phyloP scores from a whole-genome alignment of 2,797 vertebrate species.

The Pseudochromis fuscus region DNA sequence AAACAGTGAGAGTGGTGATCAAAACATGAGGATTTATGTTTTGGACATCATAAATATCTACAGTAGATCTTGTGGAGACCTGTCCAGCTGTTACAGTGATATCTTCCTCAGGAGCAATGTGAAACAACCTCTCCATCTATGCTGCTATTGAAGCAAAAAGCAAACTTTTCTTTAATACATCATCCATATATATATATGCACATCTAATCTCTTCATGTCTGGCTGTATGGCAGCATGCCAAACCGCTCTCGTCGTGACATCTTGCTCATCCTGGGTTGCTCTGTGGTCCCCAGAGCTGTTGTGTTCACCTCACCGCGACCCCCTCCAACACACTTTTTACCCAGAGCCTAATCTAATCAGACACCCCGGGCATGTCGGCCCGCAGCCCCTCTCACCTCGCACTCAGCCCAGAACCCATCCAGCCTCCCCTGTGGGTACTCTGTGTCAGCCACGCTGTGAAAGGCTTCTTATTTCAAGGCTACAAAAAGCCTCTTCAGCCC shows the following conservation, averaged over 20 bases:
- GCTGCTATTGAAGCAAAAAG: neutral
- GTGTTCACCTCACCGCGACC: constrained; percentile 60
- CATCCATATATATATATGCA: no score
- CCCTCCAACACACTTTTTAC: constrained; percentile 32
- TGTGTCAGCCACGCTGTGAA: constrained; percentile 48
- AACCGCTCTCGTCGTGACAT: constrained; percentile 1
- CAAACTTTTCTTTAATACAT: neutral
- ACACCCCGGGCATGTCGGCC: constrained; percentile 58
- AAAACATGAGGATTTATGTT: neutral
- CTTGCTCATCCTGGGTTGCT: constrained; percentile 5
- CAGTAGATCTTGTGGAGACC: constrained; percentile 2
- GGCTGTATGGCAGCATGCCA: constrained; percentile 4
- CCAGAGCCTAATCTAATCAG: constrained; percentile 66
- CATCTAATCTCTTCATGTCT: constrained; percentile 11
- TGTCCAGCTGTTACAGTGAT: neutral
- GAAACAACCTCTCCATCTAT: neutral
- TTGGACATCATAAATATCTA: neutral
- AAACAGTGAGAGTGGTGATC: neutral
- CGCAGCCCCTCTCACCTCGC: constrained; percentile 53
- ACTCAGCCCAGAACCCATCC: constrained; percentile 56
- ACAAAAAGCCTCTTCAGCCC: constrained; percentile 69
- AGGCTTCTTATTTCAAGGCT: constrained; percentile 59
- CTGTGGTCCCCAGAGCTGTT: constrained; percentile 21
- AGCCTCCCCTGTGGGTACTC: constrained; percentile 57
- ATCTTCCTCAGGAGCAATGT: neutral